Base-by-base conservation (phyloP, 64 coral and sea anemone genomes). In the Pachyseris speciosa region DNA sequence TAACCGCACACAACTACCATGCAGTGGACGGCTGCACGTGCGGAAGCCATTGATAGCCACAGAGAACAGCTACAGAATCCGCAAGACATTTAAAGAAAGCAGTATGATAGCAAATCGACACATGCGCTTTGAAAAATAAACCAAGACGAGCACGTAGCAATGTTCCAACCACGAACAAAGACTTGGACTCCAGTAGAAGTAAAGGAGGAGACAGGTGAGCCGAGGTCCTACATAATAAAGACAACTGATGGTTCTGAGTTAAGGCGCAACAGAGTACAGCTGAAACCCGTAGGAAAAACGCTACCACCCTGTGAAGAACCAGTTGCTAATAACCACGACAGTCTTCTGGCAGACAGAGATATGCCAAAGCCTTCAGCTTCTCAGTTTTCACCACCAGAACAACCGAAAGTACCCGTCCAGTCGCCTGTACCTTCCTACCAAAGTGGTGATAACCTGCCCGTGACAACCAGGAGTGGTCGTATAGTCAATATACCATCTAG, bases 181-280 rank as follows among this genome's bases (percentile, higher is more conserved):
- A 73, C 48, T 1, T 87, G 85, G 85, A 87, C 37, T n/a, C 43
- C 68, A 11, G 42, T 38, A 31, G 44, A 72, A 31, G 69, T 74
- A 7, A 33, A 45, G 19, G 44, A 74, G 6, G 25, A 57, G 29
- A 11, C 31, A 0, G 28, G 51, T 32, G 68, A 87, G 37, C 85
- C 85, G 9, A 3, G 68, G 26, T 87, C 85, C 19, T 87, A 74
- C 37, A 53, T 59, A 5, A 26, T 87, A 1, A 57, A 87, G 25
- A 87, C 85, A 17, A 10, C 64, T 22, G 34, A 32, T 87, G 29
- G 85, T 5, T 74, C 85, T 36, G 85, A 74, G 68, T 39, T 87
- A 45, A 27, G 85, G 31, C 67, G 85, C 41, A 87, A 72, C 34
- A 41, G 67, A 13, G 37, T 74, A 9, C 85, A 87, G 28, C 41